A percentile compares a stretch with the other conserved stretches of the same genome.
phyloP scores from a whole-genome alignment of 2,113 vertebrate genomes.

The Microtus pennsylvanicus region DNA sequence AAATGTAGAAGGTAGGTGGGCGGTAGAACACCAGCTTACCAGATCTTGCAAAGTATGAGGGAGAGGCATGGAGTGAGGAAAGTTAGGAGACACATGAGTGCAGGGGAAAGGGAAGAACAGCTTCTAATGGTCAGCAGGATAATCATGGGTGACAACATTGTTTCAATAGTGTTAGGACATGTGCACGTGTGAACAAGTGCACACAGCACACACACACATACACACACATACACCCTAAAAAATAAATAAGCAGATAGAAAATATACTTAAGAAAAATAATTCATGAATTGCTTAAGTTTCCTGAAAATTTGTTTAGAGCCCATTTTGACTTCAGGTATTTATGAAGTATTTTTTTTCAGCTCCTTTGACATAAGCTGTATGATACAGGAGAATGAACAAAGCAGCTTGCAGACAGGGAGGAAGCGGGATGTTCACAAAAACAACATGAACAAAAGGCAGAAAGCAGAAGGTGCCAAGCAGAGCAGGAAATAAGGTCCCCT shows the following conservation, averaged over 20 bases:
- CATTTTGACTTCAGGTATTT: background rate
- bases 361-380: background rate
- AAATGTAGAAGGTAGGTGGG: background rate
- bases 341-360: background rate
- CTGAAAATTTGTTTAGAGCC: conserved; percentile 15
- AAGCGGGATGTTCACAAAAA: background rate
- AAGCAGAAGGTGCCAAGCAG: background rate
- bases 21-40: background rate
- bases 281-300: background rate
- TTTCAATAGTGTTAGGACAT: background rate
- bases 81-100: background rate
- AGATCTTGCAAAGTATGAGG: background rate
- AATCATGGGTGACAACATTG: background rate
- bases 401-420: background rate
- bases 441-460: background rate
- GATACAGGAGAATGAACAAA: background rate
- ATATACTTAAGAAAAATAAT: background rate
- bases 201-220: background rate
- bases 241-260: background rate
- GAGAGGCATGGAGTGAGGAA: background rate
- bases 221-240: background rate
- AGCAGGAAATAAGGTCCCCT: background rate
- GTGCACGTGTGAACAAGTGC: background rate
- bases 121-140: background rate
- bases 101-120: background rate